A percentile compares a stretch with the other conserved stretches of the same genome.
Conservation (phyloP, 2,797 vertebrate genomes). For the Argentina silus region DNA sequence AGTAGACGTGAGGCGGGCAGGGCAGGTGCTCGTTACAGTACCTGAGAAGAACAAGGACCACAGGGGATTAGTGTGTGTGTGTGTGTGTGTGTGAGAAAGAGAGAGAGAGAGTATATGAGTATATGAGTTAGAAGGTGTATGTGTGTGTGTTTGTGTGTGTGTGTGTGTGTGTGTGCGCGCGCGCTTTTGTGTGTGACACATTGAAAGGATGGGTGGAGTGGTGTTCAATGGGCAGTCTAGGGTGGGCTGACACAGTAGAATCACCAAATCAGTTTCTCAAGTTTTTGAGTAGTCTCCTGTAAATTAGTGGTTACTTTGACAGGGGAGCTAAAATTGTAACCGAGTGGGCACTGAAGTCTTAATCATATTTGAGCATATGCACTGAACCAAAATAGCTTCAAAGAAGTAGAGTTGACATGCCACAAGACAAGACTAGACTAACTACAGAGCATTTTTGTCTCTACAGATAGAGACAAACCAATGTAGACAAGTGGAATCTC, state of each 20-base stretch:
- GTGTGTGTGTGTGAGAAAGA: slow-evolving; percentile 11
- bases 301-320: slow-evolving; percentile 45
- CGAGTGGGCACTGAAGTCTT: slow-evolving; percentile 36
- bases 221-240: not conserved
- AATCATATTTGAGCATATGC: slow-evolving; percentile 34
- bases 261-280: not conserved
- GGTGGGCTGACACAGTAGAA: not conserved
- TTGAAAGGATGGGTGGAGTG: not conserved
- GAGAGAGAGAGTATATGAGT: not conserved
- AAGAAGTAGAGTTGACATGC: slow-evolving; percentile 32
- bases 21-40: slow-evolving; percentile 97
- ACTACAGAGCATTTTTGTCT: not conserved
- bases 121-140: not conserved
- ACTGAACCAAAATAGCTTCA: slow-evolving; percentile 46
- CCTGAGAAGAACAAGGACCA: slow-evolving; percentile 66
- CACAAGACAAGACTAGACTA: slow-evolving; percentile 36
- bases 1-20: slow-evolving; percentile 93
- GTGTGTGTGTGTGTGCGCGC: slow-evolving; percentile 5
- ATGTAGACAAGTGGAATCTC: not conserved
- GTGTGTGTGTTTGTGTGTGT: not conserved
- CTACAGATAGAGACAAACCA: slow-evolving; percentile 4
- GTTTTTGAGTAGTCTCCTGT: slow-evolving; percentile 24
- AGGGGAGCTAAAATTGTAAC: slow-evolving; percentile 41
- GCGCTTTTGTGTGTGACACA: not conserved
- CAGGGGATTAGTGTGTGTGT: slow-evolving; percentile 15